Conservation (phyloP, 1,140 invertebrate genomes). For the Cataglyphis hispanica region DNA sequence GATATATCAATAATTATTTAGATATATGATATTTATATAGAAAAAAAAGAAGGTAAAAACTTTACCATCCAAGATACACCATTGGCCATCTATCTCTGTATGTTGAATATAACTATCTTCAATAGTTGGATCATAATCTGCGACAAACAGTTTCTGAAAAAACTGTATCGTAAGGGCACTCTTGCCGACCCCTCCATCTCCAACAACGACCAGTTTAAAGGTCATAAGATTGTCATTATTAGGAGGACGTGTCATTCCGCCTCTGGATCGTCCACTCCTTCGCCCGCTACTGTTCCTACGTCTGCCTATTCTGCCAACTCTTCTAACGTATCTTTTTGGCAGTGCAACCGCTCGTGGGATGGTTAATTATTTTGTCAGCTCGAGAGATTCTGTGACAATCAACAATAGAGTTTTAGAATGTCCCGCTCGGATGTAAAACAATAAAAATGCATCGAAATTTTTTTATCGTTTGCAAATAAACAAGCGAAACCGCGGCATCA, state of each 20-base stretch:
- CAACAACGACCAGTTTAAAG: conserved; percentile 96
- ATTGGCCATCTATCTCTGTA: conserved; percentile 96
- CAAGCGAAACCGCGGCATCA: conserved; percentile 32
- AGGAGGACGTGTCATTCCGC: conserved; percentile 89
- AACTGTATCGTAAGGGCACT: conserved; percentile 96
- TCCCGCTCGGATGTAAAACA: neutral
- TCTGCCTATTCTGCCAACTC: conserved; percentile 81
- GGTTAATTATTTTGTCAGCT: conserved; percentile 20
- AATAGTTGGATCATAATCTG: conserved; percentile 96
- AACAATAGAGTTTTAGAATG: neutral
- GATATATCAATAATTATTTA: neutral
- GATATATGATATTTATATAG: neutral
- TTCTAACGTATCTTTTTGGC: conserved; percentile 60
- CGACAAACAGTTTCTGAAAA: conserved; percentile 95
- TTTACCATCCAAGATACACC: conserved; percentile 96
- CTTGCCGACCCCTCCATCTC: conserved; percentile 96
- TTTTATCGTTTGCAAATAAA: conserved; percentile 41
- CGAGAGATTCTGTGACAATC: conserved; percentile 46
- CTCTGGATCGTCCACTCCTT: conserved; percentile 76
- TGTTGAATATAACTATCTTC: conserved; percentile 97
- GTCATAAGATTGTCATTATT: conserved; percentile 94
- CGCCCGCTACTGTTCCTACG: conserved; percentile 74
- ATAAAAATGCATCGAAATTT: neutral
- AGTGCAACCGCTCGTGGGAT: conserved; percentile 50
- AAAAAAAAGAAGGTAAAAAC: conserved; percentile 27